Evolutionary conservation across 2,888 invertebrate species (phyloP), one percentile per base, ranked within the genome.

Genomic region (Sinelater perroti): DNA sequence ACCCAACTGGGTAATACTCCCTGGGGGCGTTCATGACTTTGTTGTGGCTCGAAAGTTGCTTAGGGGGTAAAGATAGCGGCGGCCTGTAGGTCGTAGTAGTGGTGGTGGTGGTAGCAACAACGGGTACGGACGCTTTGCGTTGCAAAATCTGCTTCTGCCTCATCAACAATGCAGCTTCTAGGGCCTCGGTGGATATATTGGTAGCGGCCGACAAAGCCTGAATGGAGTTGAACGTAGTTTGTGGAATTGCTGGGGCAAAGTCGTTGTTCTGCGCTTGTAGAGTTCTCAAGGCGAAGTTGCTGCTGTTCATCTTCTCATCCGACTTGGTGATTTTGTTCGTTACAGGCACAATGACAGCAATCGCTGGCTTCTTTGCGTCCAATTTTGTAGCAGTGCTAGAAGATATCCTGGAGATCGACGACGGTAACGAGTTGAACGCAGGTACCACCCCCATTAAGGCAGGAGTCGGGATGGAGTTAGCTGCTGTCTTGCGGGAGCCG

Each of bases 21-120:
- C 88, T 86, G 0, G 93, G 93, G 0, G 93, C 93, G 72, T 93
- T 93, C 93, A 93, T 93, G 2, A 93, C 93, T 80, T 91, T 80
- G 51, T 75, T 76, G 26, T 69, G 73, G 17, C 71, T 69, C 24
- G 70, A 68, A 47, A 70, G 70, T 70, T 57, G 80, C 71, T 56
- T 70, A 17, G 81, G 78, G 56, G 81, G 80, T 0, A 79, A 77
- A 11, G 69, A 67, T 1, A 78, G 75, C 1, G 78, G 78, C 1
- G 78, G 79, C 0, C 81, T 79, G 0, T 81, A 77, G 0, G 82
- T 79, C 0, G 81, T 80, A 0, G 81, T 71, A 2, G 78, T 75
- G 0, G 79, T 78, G 11, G 70, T 67, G 0, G 81, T 80, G 0
- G 81, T 71, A 2, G 78, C 74, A 0, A 79, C 77, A 13, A 69